phyloP scores from a whole-genome alignment of 1,140 invertebrate species.

The Stenopsyche tienmushanensis region DNA sequence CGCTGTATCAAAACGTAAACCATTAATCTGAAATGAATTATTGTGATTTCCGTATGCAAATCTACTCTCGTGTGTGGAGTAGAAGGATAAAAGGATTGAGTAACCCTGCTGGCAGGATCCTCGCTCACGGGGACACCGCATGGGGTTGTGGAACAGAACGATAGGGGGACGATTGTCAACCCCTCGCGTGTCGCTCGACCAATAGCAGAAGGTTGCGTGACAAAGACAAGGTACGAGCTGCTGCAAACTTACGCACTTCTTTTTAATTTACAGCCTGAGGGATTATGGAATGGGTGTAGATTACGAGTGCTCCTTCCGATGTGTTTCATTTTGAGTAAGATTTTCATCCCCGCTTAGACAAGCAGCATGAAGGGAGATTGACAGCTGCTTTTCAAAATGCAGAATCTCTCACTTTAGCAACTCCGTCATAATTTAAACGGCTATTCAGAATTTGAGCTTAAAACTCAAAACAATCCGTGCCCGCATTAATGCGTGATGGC shows the following conservation, averaged over 20 bases:
- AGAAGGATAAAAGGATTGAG: constrained; percentile 10
- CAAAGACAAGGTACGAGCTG: background rate
- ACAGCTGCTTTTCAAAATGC: no score
- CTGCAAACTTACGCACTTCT: constrained; percentile 16
- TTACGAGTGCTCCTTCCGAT: no score
- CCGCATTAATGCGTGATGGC: no score
- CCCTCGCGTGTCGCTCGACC: background rate
- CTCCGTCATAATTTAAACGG: no score
- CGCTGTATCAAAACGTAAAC: background rate
- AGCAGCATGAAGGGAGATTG: no score
- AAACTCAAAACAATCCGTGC: no score
- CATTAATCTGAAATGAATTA: constrained; percentile 9
- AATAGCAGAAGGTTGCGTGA: constrained; percentile 10
- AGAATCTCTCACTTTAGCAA: no score
- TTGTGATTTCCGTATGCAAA: constrained; percentile 8
- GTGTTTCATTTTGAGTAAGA: no score
- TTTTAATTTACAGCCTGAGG: background rate
- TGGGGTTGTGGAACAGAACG: background rate
- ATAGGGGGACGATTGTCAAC: constrained; percentile 23
- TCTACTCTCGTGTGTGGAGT: background rate
- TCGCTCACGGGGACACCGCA: background rate
- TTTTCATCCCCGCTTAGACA: no score
- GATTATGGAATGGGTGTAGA: background rate
- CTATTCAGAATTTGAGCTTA: no score
- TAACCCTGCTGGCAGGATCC: constrained; percentile 10